phyloP scores from a whole-genome alignment of 30 jellyfish, hydroid and myxozoan species.

The Clytia hemisphaerica region DNA sequence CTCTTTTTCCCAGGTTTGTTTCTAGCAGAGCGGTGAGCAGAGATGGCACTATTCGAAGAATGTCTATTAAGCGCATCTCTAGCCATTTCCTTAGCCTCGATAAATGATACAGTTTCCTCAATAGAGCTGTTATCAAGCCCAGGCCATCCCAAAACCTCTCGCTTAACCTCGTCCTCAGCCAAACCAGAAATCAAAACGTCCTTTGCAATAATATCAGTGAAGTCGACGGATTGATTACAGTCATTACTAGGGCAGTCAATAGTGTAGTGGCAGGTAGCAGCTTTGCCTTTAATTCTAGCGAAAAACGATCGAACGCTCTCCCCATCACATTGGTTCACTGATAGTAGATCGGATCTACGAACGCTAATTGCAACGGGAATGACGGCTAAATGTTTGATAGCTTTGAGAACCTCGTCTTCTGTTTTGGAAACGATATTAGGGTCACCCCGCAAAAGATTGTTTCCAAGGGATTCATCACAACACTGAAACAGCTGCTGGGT shows the following conservation, averaged over 20 bases:
- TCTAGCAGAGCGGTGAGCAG: neutral
- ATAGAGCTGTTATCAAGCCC: neutral
- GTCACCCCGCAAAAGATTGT: neutral
- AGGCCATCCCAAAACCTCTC: constrained; percentile 7
- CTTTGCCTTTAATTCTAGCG: no score
- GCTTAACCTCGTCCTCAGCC: neutral
- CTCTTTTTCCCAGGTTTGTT: neutral
- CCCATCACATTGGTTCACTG: no score
- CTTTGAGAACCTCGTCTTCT: neutral
- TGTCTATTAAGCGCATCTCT: neutral
- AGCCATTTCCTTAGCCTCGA: neutral
- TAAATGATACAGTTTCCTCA: constrained; percentile 7
- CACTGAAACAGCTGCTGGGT: constrained; percentile 3
- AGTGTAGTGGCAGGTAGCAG: constrained; percentile 1
- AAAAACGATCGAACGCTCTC: no score
- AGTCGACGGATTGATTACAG: neutral
- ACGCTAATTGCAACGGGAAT: constrained; percentile 3
- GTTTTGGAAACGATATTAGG: neutral
- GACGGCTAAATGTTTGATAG: neutral
- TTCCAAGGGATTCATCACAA: constrained; percentile 3
- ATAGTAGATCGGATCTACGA: no score
- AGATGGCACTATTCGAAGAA: neutral
- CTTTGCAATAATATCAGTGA: neutral
- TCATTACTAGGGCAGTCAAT: neutral
- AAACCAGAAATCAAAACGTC: neutral